These are phyloP conservation scores for Anarhynchus alexandrinus DNA, from an alignment of 2,113 vertebrate species.

Conservation along the genomic window DNA sequence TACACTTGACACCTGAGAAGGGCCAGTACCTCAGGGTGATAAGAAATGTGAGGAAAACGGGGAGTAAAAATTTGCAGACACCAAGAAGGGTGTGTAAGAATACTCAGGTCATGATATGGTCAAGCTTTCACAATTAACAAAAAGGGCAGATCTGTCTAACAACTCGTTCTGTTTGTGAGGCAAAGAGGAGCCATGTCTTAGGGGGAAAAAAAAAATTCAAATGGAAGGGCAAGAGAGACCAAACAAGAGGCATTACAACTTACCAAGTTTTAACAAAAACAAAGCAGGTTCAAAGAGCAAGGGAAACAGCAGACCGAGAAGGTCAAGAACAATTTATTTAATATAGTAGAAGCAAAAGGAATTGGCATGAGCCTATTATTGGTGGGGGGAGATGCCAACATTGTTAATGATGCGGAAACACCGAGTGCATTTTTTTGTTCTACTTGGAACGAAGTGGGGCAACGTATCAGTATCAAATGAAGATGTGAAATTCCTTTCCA, in stretches of 20 bases:
- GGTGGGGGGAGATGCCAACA: background rate
- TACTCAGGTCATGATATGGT: background rate
- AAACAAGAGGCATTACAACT: background rate
- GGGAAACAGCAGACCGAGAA: background rate
- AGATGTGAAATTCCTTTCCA: background rate
- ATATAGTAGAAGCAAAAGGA: background rate
- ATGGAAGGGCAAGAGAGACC: background rate
- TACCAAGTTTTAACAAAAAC: background rate
- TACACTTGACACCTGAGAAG: background rate
- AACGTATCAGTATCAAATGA: background rate
- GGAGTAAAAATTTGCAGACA: constrained; percentile 3
- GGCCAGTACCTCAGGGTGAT: background rate
- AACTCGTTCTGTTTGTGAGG: background rate
- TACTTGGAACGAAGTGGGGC: background rate
- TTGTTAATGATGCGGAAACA: background rate
- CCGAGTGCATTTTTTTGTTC: background rate
- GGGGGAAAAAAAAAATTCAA: background rate
- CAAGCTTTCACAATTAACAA: constrained; percentile 9
- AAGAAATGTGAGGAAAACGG: constrained; percentile 1
- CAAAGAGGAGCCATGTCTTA: background rate
- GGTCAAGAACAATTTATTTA: background rate
- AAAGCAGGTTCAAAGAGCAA: background rate
- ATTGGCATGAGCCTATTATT: background rate
- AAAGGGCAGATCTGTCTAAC: background rate
- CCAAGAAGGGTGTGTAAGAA: background rate